Evolutionary conservation across 1,140 invertebrate genomes (phyloP).

Genomic region (Nilaparvata lugens): DNA sequence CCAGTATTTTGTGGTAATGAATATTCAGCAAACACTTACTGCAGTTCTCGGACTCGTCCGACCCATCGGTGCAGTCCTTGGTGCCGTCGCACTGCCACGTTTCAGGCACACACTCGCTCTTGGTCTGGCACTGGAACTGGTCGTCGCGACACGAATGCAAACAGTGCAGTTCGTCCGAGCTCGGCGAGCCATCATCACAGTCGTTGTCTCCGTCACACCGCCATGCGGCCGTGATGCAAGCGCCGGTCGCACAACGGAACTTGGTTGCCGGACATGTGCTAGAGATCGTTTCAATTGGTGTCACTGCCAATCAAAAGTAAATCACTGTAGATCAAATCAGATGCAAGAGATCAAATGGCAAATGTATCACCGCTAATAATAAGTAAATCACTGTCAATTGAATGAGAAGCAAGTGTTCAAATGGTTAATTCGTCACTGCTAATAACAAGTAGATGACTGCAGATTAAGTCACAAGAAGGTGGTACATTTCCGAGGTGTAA

Average conservation of each 20-base stretch:
- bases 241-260: constrained; percentile 13
- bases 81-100: constrained; percentile 68
- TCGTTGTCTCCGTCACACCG: constrained; percentile 57
- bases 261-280: constrained; percentile 1
- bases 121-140: constrained; percentile 19
- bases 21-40: constrained; percentile 17
- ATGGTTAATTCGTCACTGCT: no score
- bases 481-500: no score
- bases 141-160: constrained; percentile 17
- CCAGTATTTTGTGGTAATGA: no score
- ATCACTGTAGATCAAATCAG: no score
- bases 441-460: no score
- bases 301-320: no score
- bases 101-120: constrained; percentile 37
- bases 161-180: constrained; percentile 42
- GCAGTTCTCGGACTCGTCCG: constrained; percentile 40
- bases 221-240: constrained; percentile 65
- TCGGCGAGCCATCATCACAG: constrained; percentile 31
- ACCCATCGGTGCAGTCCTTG: constrained; percentile 49
- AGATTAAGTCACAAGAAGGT: no score
- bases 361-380: no score
- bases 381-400: no score
- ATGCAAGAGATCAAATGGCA: no score
- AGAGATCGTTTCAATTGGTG: no score
- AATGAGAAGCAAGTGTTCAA: no score